phyloP scores from a whole-genome alignment of 2,113 vertebrate species.

The Actenoides hombroni region DNA sequence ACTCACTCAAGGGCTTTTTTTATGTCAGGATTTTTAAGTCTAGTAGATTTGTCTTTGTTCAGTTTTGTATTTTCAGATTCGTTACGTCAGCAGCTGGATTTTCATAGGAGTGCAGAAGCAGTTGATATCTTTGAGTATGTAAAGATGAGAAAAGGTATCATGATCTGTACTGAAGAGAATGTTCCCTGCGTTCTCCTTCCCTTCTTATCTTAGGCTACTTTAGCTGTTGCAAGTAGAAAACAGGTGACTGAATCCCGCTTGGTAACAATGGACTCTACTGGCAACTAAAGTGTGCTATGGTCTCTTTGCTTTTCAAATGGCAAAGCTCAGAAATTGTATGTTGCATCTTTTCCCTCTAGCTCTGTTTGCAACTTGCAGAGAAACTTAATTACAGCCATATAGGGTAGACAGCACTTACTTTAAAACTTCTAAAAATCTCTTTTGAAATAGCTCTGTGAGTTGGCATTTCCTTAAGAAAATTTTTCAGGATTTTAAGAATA shows the following conservation, averaged over 20 bases:
- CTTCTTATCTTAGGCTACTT: neutral
- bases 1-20: neutral
- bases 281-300: neutral
- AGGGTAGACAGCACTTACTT: neutral
- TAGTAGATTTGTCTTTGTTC: neutral
- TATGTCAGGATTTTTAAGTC: neutral
- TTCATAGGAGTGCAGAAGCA: neutral
- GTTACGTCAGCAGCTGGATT: neutral
- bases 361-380: neutral
- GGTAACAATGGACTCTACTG: neutral
- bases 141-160: neutral
- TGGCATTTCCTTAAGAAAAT: neutral
- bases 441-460: neutral
- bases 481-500: neutral
- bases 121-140: neutral
- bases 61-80: neutral
- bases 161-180: slow-evolving; percentile 19
- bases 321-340: neutral
- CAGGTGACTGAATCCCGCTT: neutral
- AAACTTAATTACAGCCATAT: neutral
- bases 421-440: neutral
- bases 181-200: neutral
- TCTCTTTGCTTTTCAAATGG: neutral
- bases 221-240: neutral
- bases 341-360: neutral